Percentiles rank a stretch among this genome's conserved stretches.
Evolutionary conservation across 2,113 vertebrate genomes (phyloP).

Genomic region (Burhinus oedicnemus): DNA sequence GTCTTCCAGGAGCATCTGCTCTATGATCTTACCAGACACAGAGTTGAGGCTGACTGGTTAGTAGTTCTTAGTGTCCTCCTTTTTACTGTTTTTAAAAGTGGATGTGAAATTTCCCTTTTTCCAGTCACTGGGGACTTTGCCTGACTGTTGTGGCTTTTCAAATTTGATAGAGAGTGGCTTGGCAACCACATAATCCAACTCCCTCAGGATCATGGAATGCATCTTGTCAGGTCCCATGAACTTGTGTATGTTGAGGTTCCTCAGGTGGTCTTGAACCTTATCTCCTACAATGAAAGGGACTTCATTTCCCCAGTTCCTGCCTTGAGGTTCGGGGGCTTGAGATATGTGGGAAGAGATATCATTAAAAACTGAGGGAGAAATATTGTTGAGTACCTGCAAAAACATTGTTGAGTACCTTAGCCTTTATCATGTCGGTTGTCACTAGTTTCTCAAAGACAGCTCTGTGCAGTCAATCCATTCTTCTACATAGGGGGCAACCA

Average conservation of each 20-base stretch:
- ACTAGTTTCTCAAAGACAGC: neutral
- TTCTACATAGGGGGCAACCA: neutral
- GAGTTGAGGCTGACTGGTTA: neutral
- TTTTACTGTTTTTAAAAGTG: neutral
- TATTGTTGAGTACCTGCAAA: neutral
- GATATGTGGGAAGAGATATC: neutral
- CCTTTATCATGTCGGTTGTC: neutral
- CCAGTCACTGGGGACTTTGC: neutral
- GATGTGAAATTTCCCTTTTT: neutral
- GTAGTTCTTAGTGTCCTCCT: neutral
- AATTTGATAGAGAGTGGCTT: neutral
- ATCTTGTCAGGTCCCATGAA: neutral
- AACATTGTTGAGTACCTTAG: neutral
- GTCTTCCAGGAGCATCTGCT: neutral
- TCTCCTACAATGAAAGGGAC: neutral
- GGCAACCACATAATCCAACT: neutral
- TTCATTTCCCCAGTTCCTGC: neutral
- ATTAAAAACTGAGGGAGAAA: neutral
- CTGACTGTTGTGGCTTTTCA: neutral
- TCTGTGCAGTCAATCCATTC: neutral
- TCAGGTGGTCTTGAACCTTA: neutral
- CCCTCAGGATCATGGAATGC: neutral
- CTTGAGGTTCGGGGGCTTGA: neutral
- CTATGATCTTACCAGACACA: neutral
- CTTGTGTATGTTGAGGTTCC: neutral